These are phyloP conservation scores for Drosophila meridionalis DNA, from an alignment of 2,888 invertebrate species.

Conservation along the genomic window DNA sequence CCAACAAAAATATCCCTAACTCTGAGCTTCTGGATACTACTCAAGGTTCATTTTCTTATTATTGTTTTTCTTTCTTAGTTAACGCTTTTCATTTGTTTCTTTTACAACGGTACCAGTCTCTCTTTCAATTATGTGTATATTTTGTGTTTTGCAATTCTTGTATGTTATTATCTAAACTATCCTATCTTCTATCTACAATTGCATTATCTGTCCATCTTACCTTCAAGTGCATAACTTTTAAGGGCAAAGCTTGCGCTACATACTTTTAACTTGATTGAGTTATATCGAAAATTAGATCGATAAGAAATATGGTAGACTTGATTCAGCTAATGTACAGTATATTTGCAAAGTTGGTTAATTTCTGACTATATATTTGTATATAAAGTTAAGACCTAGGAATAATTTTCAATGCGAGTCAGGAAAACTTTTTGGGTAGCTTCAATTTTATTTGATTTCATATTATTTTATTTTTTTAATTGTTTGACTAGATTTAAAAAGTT, in stretches of 20 bases:
- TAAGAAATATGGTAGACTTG: neutral
- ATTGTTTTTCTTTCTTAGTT: constrained; percentile 35
- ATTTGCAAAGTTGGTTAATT: neutral
- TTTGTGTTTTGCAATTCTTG: neutral
- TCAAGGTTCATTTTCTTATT: constrained; percentile 83
- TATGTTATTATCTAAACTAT: constrained; percentile 8
- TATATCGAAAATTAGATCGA: neutral
- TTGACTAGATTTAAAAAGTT: too few relatives aligned
- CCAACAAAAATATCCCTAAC: constrained; percentile 81
- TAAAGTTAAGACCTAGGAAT: neutral
- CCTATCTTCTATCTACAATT: constrained; percentile 9
- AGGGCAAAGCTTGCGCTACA: neutral
- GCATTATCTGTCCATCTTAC: neutral
- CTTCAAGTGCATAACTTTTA: neutral
- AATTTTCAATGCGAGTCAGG: too few relatives aligned
- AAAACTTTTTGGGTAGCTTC: too few relatives aligned
- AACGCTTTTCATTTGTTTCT: constrained; percentile 19
- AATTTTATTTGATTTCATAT: neutral
- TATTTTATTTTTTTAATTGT: too few relatives aligned
- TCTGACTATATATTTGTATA: neutral
- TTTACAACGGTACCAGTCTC: constrained; percentile 27
- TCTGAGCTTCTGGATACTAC: constrained; percentile 82
- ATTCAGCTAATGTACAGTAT: neutral
- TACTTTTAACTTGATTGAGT: neutral
- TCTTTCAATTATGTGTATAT: constrained; percentile 10